A percentile compares a stretch with the other conserved stretches of the same genome.
Evolutionary conservation across 2,888 invertebrate species (phyloP).

Genomic region (Ornithoptera alexandrae): DNA sequence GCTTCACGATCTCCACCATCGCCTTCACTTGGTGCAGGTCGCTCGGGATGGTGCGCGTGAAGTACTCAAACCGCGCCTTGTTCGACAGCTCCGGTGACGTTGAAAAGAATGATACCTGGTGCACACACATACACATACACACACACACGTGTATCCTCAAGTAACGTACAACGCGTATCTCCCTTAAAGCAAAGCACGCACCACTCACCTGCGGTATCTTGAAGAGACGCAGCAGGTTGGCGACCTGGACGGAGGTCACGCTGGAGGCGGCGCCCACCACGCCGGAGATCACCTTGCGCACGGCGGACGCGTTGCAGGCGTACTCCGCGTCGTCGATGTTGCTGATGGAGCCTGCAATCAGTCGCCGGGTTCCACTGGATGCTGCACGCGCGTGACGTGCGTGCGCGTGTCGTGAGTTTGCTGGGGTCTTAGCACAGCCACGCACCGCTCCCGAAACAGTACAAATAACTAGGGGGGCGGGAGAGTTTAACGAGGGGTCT

Average conservation of each 20-base stretch:
- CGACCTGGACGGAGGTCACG: slow-evolving; percentile 97
- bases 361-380: no score
- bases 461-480: not conserved
- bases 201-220: slow-evolving; percentile 89
- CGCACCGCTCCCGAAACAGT: slow-evolving; percentile 62
- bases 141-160: no score
- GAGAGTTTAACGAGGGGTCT: not conserved
- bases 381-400: slow-evolving; percentile 95
- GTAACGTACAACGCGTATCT: no score
- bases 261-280: slow-evolving; percentile 83
- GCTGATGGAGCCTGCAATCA: slow-evolving; percentile 90
- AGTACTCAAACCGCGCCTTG: slow-evolving; percentile 96
- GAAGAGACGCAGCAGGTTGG: slow-evolving; percentile 90
- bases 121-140: not conserved
- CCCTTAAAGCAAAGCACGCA: slow-evolving; percentile 84
- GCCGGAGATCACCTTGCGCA: slow-evolving; percentile 69
- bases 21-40: slow-evolving; percentile 96
- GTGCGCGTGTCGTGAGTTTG: slow-evolving; percentile 66
- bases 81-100: slow-evolving; percentile 96
- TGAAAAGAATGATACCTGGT: slow-evolving; percentile 95
- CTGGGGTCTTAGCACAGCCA: slow-evolving; percentile 36
- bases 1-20: slow-evolving; percentile 94
- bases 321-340: slow-evolving; percentile 94
- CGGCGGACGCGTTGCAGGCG: slow-evolving; percentile 87
- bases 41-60: slow-evolving; percentile 94